A percentile compares a stretch with the other conserved stretches of the same genome.
phyloP scores from a whole-genome alignment of 2,797 vertebrate genomes.

The Mallotus villosus region DNA sequence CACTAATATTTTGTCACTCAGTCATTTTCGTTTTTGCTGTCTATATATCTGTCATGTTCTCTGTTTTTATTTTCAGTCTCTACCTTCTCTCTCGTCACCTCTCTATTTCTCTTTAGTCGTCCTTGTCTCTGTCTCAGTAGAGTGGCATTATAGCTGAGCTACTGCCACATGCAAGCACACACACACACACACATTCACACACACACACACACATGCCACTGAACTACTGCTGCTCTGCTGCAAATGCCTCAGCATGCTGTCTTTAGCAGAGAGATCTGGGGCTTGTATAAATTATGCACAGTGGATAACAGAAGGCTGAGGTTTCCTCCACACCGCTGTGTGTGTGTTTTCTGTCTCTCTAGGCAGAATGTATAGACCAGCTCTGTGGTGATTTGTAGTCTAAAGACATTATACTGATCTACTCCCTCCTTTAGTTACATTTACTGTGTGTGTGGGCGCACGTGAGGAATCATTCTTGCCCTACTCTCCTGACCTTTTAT shows the following conservation, averaged over 20 bases:
- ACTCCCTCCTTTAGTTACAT: constrained; percentile 16
- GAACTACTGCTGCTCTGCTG: constrained; percentile 71
- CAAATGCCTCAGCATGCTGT: constrained; percentile 73
- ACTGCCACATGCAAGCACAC: constrained; percentile 13
- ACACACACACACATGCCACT: constrained; percentile 40
- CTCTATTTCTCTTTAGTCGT: constrained; percentile 8
- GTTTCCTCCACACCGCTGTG: constrained; percentile 60
- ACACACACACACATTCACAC: constrained; percentile 24
- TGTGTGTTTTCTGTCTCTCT: constrained; percentile 7
- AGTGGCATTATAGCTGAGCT: constrained; percentile 3
- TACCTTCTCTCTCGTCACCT: constrained; percentile 52
- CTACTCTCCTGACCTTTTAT: not conserved
- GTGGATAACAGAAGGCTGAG: constrained; percentile 72
- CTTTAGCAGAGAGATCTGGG: constrained; percentile 75
- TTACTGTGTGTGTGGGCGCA: not conserved
- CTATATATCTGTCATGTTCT: constrained; percentile 33
- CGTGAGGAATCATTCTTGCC: constrained; percentile 7
- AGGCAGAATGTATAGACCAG: constrained; percentile 28
- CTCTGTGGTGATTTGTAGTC: constrained; percentile 29
- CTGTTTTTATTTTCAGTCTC: constrained; percentile 40
- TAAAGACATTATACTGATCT: constrained; percentile 41
- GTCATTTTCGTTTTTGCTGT: not conserved
- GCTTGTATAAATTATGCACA: constrained; percentile 78
- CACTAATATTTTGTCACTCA: too few species aligned
- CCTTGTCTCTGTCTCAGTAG: constrained; percentile 30